Conservation (phyloP, 2,797 vertebrate genomes). For the Chlorospingus flavigularis region DNA sequence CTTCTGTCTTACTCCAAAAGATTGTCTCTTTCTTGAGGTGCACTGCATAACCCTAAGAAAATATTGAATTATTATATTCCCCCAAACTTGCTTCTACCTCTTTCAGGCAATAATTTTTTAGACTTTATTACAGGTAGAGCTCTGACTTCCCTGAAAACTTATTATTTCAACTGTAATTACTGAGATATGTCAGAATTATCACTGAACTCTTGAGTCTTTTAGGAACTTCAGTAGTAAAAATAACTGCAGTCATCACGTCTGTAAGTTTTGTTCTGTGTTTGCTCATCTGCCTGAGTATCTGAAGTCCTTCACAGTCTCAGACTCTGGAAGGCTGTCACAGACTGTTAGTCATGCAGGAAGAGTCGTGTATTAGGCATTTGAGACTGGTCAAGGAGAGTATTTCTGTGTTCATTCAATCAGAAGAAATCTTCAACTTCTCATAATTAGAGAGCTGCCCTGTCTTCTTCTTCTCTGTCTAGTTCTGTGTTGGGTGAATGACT, state of each 20-base stretch:
- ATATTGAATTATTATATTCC: not conserved
- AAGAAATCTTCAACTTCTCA: not conserved
- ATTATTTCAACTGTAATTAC: not conserved
- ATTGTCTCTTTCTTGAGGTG: not conserved
- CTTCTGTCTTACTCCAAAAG: not conserved
- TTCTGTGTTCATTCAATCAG: not conserved
- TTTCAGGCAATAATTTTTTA: not conserved
- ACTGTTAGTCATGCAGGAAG: rapidly evolving
- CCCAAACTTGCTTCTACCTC: not conserved
- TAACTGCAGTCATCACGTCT: not conserved
- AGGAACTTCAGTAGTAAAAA: not conserved
- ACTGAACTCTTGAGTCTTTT: not conserved
- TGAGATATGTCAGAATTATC: not conserved
- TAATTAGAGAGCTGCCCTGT: not conserved
- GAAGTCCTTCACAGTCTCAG: not conserved
- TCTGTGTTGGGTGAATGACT: not conserved
- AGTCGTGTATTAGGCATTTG: rapidly evolving
- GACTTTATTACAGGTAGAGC: not conserved
- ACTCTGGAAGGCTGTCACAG: not conserved
- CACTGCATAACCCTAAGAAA: not conserved
- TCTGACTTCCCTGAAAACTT: not conserved
- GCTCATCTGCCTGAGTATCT: not conserved
- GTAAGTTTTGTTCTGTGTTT: not conserved
- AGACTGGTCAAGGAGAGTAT: not conserved
- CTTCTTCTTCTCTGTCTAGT: not conserved